Evolutionary conservation across 2,797 vertebrate species (phyloP), one percentile per base, ranked within the genome.

Genomic region (Sternarchorhynchus goeldii): DNA sequence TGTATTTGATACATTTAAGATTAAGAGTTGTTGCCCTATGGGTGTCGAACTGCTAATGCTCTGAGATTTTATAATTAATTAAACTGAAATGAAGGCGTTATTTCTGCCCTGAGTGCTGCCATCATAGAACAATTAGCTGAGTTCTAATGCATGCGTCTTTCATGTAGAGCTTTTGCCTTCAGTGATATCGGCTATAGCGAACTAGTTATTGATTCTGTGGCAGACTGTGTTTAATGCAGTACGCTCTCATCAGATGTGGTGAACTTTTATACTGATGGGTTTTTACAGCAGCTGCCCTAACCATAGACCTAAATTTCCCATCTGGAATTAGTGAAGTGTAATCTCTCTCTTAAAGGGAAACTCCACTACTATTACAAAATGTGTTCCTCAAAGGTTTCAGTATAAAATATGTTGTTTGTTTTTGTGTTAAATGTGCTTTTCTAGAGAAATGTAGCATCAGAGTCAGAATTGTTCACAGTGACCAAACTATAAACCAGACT

Each of bases 161-260:
- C 3, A 68, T 53, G 59, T 45, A 25, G 14, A 45, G 34, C 62
- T 77, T 36, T 77, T 34, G 64, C 57, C 74, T 74, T 74, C 32
- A 0, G 25, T 77, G 20, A 77, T 77, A 56, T n/a, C 62, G 39
- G 62, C 45, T 68, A 34, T 12, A 14, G 14, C 68, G 62, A 36
- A 63, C 75, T 73, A 60, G 57, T 50, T 73, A 78, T 81, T 56
- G 80, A 81, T 63, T 73, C 12, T 62, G 64, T 39, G 56, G 32
- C 32, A 76, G 62, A 56, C 0, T 53, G 36, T 8, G 39, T 41
- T 72, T 56, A 32, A 78, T 67, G 57, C 2, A 67, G 32, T 57
- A 21, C 0, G 31, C 18, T 62, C 17, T 73, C 45, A 67, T 58
- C 67, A 64, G 21, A 71, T 78, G 32, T 18, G 56, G 32, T 64